Conservation (phyloP, 2,797 vertebrate genomes). For the Catamblyrhynchus diadema region DNA sequence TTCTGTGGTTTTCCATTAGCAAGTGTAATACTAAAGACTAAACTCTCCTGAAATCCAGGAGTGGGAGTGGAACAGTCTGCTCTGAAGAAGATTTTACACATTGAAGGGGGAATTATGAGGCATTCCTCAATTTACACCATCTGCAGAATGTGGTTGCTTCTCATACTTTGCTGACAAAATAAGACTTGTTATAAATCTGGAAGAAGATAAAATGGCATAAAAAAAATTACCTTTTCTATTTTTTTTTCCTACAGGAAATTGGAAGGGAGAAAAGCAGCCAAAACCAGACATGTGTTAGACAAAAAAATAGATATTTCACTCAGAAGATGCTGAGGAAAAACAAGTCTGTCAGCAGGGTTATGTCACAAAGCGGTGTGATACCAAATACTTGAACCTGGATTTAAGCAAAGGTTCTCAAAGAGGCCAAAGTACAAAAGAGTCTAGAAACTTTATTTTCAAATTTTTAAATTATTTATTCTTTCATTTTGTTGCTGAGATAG, state of each 20-base stretch:
- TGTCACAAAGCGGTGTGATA: background rate
- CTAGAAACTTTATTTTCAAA: background rate
- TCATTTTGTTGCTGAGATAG: background rate
- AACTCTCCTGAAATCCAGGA: constrained; percentile 11
- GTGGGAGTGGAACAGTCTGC: constrained; percentile 51
- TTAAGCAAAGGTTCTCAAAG: background rate
- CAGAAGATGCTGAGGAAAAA: background rate
- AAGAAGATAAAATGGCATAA: background rate
- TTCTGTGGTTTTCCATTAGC: background rate
- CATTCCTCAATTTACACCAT: constrained; percentile 53
- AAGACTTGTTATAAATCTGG: constrained; percentile 2
- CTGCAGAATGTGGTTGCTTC: background rate
- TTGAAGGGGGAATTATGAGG: constrained; percentile 9
- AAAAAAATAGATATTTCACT: background rate
- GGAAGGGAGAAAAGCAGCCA: background rate
- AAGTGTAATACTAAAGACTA: background rate
- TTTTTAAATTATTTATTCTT: background rate
- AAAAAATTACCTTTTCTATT: background rate
- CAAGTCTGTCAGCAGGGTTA: background rate
- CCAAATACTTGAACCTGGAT: background rate
- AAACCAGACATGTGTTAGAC: background rate
- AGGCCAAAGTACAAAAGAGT: background rate
- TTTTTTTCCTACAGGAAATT: background rate
- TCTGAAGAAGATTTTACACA: background rate
- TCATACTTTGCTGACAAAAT: constrained; percentile 16